Percentiles rank a stretch among this genome's conserved stretches.
phyloP scores from a whole-genome alignment of 2,888 invertebrate genomes.

The Podabrus alpinus region DNA sequence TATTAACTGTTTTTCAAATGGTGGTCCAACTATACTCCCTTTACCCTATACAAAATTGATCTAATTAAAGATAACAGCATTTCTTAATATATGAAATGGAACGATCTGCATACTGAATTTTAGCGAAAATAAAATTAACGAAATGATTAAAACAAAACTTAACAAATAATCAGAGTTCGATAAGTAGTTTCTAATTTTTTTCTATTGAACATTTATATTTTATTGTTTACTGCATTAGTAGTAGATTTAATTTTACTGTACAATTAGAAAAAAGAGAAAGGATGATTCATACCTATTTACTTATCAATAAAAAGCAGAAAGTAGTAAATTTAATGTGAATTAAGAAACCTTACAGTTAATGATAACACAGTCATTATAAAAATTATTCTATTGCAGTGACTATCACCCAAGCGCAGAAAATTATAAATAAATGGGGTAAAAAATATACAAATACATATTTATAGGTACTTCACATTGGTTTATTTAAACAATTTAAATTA shows the following conservation, averaged over 20 bases:
- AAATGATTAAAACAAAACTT: background rate
- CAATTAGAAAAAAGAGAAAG: background rate
- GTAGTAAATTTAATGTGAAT: background rate
- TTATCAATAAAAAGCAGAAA: background rate
- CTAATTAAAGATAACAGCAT: no score
- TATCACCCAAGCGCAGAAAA: conserved; percentile 11
- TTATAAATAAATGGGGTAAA: background rate
- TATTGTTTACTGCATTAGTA: no score
- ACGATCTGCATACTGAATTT: background rate
- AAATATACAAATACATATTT: background rate
- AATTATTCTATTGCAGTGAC: conserved; percentile 19
- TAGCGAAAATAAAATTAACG: background rate
- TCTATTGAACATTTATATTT: background rate
- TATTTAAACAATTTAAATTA: background rate
- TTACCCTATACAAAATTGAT: no score
- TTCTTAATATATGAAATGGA: no score
- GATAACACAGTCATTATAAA: background rate
- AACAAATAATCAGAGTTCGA: background rate
- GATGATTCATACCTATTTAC: background rate
- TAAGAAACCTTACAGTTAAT: conserved; percentile 13
- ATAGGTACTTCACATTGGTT: background rate
- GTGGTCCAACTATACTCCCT: no score
- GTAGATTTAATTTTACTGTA: no score
- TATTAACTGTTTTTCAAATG: no score
- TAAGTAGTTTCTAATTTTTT: background rate